Percentiles rank a stretch among this genome's conserved stretches.
phyloP scores from a whole-genome alignment of 2,797 vertebrate genomes.

The Pelodytes ibericus region DNA sequence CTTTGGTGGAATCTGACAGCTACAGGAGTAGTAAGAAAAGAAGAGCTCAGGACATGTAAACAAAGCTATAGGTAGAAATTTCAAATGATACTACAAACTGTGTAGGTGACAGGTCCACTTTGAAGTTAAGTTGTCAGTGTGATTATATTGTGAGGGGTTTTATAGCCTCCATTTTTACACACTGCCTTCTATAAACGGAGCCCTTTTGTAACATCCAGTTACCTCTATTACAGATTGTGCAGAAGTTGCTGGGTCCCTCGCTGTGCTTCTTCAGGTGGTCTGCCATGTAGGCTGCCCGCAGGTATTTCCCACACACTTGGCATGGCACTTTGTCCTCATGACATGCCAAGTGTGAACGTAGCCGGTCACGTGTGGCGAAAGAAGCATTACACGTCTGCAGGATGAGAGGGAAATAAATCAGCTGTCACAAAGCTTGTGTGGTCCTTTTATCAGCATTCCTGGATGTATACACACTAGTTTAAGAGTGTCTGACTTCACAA shows the following conservation, averaged over 20 bases:
- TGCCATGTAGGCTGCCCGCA: slow-evolving; percentile 96
- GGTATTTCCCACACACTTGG: slow-evolving; percentile 98
- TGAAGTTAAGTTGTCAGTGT: no score
- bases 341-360: slow-evolving; percentile 96
- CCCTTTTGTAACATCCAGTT: slow-evolving; percentile 62
- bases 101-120: not conserved
- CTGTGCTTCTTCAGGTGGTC: slow-evolving; percentile 99
- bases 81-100: not conserved
- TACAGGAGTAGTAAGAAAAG: no score
- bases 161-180: no score
- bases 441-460: no score
- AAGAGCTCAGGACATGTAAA: no score
- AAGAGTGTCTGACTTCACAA: no score
- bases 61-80: no score
- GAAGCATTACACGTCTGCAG: slow-evolving; percentile 96
- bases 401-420: slow-evolving; percentile 60
- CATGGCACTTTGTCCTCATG: slow-evolving; percentile 99
- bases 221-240: slow-evolving; percentile 99
- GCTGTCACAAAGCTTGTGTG: not conserved
- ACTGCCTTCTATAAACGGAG: not conserved
- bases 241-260: slow-evolving; percentile 98
- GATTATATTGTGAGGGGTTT: no score
- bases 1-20: no score
- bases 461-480: no score
- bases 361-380: slow-evolving; percentile 96